Evolutionary conservation across 2,888 invertebrate species (phyloP).

Genomic region (Drosophila kuntzei): DNA sequence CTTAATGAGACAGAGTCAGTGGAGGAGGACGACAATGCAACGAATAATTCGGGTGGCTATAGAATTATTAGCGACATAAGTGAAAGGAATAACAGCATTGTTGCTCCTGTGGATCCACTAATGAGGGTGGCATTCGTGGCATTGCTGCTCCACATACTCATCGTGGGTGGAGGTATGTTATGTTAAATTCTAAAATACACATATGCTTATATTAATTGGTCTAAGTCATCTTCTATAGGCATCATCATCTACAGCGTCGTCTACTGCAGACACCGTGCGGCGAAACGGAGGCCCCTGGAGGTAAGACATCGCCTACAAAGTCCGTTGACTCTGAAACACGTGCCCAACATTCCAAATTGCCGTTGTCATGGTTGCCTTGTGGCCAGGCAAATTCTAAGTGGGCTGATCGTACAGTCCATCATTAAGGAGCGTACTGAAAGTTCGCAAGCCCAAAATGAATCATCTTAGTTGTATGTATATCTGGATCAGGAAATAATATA

Average conservation of each 20-base stretch:
- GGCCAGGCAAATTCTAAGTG: slow-evolving; percentile 58
- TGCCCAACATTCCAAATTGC: slow-evolving; percentile 50
- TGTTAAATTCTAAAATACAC: not conserved
- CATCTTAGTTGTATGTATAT: not conserved
- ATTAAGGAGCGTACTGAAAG: slow-evolving; percentile 17
- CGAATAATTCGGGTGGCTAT: slow-evolving; percentile 22
- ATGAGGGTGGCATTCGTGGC: slow-evolving; percentile 35
- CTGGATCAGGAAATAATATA: not conserved
- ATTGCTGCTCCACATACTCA: slow-evolving; percentile 55
- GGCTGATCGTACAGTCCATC: slow-evolving; percentile 47
- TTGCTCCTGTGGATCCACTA: slow-evolving; percentile 20
- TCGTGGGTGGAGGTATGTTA: slow-evolving; percentile 55
- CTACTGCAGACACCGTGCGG: slow-evolving; percentile 30
- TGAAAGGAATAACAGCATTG: not conserved
- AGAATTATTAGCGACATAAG: slow-evolving; percentile 9
- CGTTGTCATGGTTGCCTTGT: slow-evolving; percentile 52
- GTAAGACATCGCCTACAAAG: slow-evolving; percentile 41
- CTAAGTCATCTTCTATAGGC: slow-evolving; percentile 29
- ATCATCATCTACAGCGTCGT: slow-evolving; percentile 53
- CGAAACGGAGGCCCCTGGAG: slow-evolving; percentile 2
- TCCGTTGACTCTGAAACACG: slow-evolving; percentile 43
- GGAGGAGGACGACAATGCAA: slow-evolving; percentile 26
- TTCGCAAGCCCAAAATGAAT: not conserved
- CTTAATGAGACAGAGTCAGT: slow-evolving; percentile 48
- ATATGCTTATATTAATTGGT: slow-evolving; percentile 8